Conservation (phyloP, 2,797 vertebrate genomes). For the Tauraco hartlaubi region DNA sequence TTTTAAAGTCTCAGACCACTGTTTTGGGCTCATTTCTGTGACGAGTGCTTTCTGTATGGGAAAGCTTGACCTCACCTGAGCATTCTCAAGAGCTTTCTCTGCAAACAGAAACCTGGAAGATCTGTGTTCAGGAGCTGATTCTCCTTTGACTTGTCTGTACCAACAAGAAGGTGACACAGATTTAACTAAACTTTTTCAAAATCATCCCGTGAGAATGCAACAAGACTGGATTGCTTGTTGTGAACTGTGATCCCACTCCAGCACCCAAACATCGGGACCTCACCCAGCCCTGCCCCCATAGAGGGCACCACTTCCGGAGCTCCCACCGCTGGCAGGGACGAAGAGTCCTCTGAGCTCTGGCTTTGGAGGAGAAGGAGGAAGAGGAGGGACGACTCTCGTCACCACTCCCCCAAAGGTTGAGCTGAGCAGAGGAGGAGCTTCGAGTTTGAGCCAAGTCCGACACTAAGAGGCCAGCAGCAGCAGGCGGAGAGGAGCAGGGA, state of each 20-base stretch:
- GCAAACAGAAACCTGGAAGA: not conserved
- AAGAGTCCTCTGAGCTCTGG: fast-evolving
- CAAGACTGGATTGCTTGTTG: not conserved
- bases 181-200: not conserved
- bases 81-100: not conserved
- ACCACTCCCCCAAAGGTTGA: not conserved
- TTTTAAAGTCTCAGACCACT: not conserved
- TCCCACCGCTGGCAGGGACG: fast-evolving
- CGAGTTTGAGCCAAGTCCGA: not conserved
- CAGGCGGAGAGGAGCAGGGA: not conserved
- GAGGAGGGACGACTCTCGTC: not conserved
- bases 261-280: not conserved
- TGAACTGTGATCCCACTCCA: not conserved
- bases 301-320: fast-evolving
- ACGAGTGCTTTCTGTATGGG: not conserved
- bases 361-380: not conserved
- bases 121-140: not conserved
- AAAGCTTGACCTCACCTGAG: not conserved
- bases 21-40: not conserved
- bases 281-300: not conserved
- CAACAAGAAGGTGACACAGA: not conserved
- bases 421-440: conserved; percentile 14
- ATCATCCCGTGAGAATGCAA: not conserved
- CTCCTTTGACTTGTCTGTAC: not conserved
- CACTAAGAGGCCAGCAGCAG: not conserved